phyloP scores from a whole-genome alignment of 2,797 vertebrate genomes.

The Chaenodraco wilsoni region DNA sequence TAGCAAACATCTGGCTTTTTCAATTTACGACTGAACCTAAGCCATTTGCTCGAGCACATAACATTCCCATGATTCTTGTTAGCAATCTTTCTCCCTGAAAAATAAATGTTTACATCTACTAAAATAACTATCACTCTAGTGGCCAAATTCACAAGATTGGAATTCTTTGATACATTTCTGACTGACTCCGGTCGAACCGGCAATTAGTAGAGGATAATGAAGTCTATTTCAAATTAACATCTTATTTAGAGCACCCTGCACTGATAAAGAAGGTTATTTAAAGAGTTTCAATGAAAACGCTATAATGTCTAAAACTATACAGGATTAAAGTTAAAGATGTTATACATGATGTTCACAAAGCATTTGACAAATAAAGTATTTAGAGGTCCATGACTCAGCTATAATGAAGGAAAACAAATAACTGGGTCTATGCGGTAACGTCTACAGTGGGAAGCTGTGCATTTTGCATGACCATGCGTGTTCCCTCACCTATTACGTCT shows the following conservation, averaged over 20 bases:
- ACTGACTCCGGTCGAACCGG: not conserved
- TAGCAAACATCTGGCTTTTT: not conserved
- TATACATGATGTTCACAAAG: not conserved
- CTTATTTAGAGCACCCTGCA: too few species aligned
- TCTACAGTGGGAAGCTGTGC: conserved; percentile 33
- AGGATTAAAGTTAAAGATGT: not conserved
- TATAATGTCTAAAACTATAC: not conserved
- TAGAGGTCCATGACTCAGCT: conserved; percentile 27
- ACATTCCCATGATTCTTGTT: not conserved
- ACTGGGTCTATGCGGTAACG: conserved; percentile 33
- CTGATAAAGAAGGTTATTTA: too few species aligned
- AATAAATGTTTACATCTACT: not conserved
- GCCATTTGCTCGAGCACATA: not conserved
- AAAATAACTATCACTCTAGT: not conserved
- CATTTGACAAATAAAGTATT: not conserved
- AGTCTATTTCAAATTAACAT: too few species aligned
- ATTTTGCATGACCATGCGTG: conserved; percentile 11
- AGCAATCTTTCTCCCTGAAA: not conserved
- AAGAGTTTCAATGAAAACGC: too few species aligned
- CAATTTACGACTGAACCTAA: not conserved
- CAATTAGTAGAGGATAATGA: too few species aligned
- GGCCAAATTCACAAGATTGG: not conserved
- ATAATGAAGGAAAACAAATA: conserved; percentile 23
- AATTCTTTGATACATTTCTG: not conserved
- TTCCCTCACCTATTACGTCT: conserved; percentile 28